Evolutionary conservation across 2,113 vertebrate species (phyloP).

Genomic region (Microcebus griseorufus): DNA sequence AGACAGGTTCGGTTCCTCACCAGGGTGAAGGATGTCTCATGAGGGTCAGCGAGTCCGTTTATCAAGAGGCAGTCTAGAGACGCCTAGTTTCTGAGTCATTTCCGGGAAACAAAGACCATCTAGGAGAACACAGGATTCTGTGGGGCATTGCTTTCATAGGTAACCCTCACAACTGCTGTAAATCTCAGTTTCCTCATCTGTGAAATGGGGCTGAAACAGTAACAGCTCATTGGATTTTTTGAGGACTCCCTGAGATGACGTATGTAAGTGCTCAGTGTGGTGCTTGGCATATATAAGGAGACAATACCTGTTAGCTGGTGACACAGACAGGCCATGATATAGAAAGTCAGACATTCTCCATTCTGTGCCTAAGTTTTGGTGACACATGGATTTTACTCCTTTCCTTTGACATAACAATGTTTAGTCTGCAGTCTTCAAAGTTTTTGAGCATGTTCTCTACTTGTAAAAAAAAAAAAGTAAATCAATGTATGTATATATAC

Average conservation of each 20-base stretch:
- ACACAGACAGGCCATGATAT: not conserved
- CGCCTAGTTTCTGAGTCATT: not conserved
- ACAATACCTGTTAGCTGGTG: not conserved
- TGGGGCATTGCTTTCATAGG: not conserved
- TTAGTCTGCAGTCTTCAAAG: not conserved
- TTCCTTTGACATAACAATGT: not conserved
- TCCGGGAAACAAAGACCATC: not conserved
- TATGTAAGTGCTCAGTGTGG: not conserved
- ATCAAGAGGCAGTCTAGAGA: not conserved
- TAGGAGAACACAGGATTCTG: not conserved
- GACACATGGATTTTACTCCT: not conserved
- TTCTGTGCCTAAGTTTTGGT: not conserved
- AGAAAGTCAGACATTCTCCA: not conserved
- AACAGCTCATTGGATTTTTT: not conserved
- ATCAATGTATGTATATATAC: not conserved
- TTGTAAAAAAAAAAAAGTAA: not conserved
- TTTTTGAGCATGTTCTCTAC: not conserved
- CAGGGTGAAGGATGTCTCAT: not conserved
- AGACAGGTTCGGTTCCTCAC: not conserved
- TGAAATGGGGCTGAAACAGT: not conserved
- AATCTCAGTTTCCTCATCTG: not conserved
- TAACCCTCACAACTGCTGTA: not conserved
- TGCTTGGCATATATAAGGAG: not conserved
- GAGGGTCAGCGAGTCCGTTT: not conserved
- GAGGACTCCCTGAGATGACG: not conserved